phyloP scores from a whole-genome alignment of 2,113 vertebrate species.

The Gasterosteus nipponicus region DNA sequence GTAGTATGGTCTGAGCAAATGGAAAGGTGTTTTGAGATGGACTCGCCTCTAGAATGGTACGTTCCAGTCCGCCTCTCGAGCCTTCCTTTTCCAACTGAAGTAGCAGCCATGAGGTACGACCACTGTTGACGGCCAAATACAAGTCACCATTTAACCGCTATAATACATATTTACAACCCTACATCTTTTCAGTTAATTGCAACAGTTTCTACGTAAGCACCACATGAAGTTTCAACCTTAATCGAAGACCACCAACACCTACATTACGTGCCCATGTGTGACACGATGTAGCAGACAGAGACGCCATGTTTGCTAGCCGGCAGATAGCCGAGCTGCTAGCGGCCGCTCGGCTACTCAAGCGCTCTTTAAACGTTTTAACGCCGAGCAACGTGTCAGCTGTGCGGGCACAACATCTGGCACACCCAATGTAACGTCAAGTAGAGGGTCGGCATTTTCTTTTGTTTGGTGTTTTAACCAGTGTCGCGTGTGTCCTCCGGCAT shows the following conservation, averaged over 20 bases:
- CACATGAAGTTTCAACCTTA: rapidly evolving
- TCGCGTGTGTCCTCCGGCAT: constrained; percentile 78
- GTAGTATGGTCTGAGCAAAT: rapidly evolving
- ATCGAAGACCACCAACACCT: rapidly evolving
- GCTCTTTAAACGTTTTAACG: too few relatives aligned
- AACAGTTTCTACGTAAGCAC: rapidly evolving
- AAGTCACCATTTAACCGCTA: constrained; percentile 41
- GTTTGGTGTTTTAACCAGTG: background rate
- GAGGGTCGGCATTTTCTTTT: rapidly evolving
- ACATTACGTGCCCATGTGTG: background rate
- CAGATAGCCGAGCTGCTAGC: constrained; percentile 41
- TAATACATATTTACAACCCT: background rate
- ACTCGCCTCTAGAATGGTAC: constrained; percentile 77
- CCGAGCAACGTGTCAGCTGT: background rate
- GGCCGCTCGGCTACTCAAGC: background rate
- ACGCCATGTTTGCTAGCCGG: constrained; percentile 72
- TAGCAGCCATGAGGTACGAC: constrained; percentile 84
- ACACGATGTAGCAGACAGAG: constrained; percentile 54
- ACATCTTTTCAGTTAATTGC: rapidly evolving
- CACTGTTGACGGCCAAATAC: background rate
- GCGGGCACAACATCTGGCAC: rapidly evolving
- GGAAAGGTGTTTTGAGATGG: constrained; percentile 29
- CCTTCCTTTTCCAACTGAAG: constrained; percentile 80
- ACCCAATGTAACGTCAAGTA: rapidly evolving
- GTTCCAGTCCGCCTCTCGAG: constrained; percentile 29